Percentiles rank a stretch among this genome's conserved stretches.
Evolutionary conservation across 2,888 invertebrate species (phyloP).

Genomic region (Osmoderma eremita): DNA sequence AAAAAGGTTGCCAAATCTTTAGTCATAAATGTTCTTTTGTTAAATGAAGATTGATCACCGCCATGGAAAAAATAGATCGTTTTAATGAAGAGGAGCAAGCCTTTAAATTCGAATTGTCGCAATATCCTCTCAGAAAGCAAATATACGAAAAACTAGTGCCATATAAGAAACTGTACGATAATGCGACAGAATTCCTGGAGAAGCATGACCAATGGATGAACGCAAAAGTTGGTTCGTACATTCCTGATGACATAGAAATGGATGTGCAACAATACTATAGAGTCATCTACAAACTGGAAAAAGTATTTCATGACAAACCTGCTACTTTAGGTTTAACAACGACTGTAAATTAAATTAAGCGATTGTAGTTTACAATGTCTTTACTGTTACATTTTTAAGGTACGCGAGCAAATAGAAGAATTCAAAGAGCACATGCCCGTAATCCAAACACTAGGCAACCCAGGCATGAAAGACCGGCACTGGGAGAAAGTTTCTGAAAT

Average conservation of each 20-base stretch:
- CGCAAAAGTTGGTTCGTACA: conserved; percentile 81
- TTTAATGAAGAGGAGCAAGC: conserved; percentile 93
- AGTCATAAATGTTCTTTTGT: conserved; percentile 49
- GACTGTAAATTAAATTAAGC: conserved; percentile 62
- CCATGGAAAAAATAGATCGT: conserved; percentile 82
- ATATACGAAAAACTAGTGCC: conserved; percentile 84
- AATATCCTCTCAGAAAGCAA: conserved; percentile 86
- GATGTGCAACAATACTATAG: conserved; percentile 78
- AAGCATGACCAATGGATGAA: conserved; percentile 89
- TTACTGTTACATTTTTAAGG: conserved; percentile 48
- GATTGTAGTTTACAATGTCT: background rate
- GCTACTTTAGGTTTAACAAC: conserved; percentile 78
- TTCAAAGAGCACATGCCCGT: conserved; percentile 91
- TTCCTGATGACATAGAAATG: conserved; percentile 89
- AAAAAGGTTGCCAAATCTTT: no score
- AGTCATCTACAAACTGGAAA: conserved; percentile 88
- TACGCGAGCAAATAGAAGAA: conserved; percentile 79
- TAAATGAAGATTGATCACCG: conserved; percentile 76
- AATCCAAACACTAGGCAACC: conserved; percentile 93
- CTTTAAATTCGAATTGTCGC: conserved; percentile 87
- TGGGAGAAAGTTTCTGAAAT: conserved; percentile 96
- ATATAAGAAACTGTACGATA: conserved; percentile 88
- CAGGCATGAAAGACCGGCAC: conserved; percentile 90
- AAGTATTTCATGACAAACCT: conserved; percentile 81
- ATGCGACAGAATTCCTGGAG: conserved; percentile 84